A percentile compares a stretch with the other conserved stretches of the same genome.
phyloP scores from a whole-genome alignment of 2,113 vertebrate species.

The Euleptes europaea region DNA sequence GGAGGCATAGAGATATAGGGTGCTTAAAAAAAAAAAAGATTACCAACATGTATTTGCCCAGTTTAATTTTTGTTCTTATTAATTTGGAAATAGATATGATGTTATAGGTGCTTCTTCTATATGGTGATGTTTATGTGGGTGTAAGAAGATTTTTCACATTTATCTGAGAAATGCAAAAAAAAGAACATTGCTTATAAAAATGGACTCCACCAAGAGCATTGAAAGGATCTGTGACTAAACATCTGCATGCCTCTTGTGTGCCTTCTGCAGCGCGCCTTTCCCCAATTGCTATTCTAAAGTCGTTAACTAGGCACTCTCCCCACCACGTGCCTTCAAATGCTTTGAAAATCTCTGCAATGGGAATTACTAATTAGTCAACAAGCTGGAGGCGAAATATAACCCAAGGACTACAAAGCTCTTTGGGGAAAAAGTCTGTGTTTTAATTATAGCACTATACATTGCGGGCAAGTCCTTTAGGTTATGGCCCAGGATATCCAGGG shows the following conservation, averaged over 20 bases:
- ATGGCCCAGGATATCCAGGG: slow-evolving; percentile 65
- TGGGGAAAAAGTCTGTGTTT: slow-evolving; percentile 46
- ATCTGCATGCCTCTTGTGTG: background rate
- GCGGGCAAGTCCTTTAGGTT: slow-evolving; percentile 58
- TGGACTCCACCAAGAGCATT: background rate
- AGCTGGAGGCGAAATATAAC: slow-evolving; percentile 23
- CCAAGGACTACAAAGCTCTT: slow-evolving; percentile 45
- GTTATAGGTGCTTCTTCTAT: too few relatives aligned
- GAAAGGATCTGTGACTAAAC: background rate
- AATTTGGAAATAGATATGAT: too few relatives aligned
- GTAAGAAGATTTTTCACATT: background rate
- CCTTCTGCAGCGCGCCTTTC: background rate
- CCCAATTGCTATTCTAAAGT: background rate
- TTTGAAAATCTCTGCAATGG: slow-evolving; percentile 2
- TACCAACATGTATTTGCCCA: background rate
- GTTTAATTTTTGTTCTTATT: too few relatives aligned
- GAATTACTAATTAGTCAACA: slow-evolving; percentile 39
- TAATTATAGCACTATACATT: slow-evolving; percentile 64
- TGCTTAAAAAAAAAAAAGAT: too few relatives aligned
- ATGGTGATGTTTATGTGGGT: background rate
- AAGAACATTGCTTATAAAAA: slow-evolving; percentile 1
- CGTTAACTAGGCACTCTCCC: background rate
- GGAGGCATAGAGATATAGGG: background rate
- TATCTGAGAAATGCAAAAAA: background rate
- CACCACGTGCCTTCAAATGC: background rate